phyloP scores from a whole-genome alignment of 2,113 vertebrate genomes.

The Sisor rabdophorus region DNA sequence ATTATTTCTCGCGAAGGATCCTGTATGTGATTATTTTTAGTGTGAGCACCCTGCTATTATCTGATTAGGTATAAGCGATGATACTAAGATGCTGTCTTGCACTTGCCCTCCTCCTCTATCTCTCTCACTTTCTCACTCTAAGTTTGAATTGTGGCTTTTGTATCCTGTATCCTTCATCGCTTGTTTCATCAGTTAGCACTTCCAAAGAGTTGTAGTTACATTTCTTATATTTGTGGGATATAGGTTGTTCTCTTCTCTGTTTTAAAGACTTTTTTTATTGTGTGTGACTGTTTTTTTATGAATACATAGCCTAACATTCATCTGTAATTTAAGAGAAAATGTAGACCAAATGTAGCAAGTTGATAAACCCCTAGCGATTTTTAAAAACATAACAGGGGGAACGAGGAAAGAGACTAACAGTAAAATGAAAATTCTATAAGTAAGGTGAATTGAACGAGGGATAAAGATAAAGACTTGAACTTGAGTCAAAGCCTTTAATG shows the following conservation, averaged over 20 bases:
- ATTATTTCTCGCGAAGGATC: neutral
- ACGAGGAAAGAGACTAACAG: neutral
- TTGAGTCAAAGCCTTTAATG: slow-evolving; percentile 81
- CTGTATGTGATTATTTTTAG: slow-evolving; percentile 31
- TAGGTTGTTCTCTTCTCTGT: neutral
- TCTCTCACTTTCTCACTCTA: neutral
- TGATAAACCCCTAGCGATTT: neutral
- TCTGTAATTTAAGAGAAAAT: neutral
- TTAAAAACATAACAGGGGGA: neutral
- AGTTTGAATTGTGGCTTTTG: slow-evolving; percentile 1
- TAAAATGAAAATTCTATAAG: slow-evolving; percentile 14
- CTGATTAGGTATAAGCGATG: slow-evolving; percentile 38
- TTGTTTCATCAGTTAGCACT: slow-evolving; percentile 20
- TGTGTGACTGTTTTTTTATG: neutral
- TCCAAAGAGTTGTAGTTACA: too few species aligned
- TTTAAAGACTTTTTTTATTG: neutral
- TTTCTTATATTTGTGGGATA: too few species aligned
- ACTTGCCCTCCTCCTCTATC: neutral
- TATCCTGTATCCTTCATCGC: slow-evolving; percentile 6
- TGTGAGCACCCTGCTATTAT: slow-evolving; percentile 34
- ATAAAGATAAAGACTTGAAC: slow-evolving; percentile 61
- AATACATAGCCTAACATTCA: neutral
- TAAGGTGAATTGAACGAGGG: slow-evolving; percentile 10
- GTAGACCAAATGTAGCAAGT: neutral
- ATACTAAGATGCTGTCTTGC: slow-evolving; percentile 30